Conservation (phyloP, 2,888 invertebrate genomes). For the Eristalis tenax region DNA sequence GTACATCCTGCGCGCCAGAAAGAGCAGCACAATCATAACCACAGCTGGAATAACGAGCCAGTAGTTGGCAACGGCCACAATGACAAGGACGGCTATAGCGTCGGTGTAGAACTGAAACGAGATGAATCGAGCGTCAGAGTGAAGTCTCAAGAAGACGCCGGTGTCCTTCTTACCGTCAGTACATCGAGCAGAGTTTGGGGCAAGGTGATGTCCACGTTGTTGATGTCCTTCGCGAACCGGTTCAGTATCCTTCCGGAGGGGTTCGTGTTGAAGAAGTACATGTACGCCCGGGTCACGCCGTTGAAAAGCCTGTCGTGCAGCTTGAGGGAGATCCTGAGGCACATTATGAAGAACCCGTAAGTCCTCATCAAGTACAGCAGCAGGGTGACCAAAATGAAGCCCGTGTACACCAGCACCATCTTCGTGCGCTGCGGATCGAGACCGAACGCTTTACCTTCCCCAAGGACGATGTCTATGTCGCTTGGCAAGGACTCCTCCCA, state of each 20-base stretch:
- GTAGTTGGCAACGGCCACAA: constrained; percentile 85
- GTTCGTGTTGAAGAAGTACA: constrained; percentile 91
- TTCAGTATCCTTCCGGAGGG: constrained; percentile 86
- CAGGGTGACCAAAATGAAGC: constrained; percentile 76
- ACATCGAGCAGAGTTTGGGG: constrained; percentile 85
- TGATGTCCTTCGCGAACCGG: constrained; percentile 89
- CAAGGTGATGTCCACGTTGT: constrained; percentile 84
- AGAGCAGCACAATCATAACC: constrained; percentile 84
- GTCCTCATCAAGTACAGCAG: constrained; percentile 83
- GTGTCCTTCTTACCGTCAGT: constrained; percentile 81
- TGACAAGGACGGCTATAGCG: constrained; percentile 83
- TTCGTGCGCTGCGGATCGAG: constrained; percentile 72
- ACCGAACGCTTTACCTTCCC: background rate
- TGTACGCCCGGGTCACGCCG: constrained; percentile 86
- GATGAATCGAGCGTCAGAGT: background rate
- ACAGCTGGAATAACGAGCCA: constrained; percentile 84
- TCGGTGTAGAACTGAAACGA: constrained; percentile 78
- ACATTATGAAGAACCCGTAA: constrained; percentile 87
- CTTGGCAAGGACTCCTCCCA: constrained; percentile 79
- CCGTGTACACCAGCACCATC: constrained; percentile 77
- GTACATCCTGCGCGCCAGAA: constrained; percentile 83
- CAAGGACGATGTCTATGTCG: background rate
- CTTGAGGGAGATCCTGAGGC: constrained; percentile 87
- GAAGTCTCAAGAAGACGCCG: background rate
- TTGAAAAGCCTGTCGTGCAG: constrained; percentile 92